Conservation (phyloP, 1,140 invertebrate species). For the Brevipalpus yothersi region DNA sequence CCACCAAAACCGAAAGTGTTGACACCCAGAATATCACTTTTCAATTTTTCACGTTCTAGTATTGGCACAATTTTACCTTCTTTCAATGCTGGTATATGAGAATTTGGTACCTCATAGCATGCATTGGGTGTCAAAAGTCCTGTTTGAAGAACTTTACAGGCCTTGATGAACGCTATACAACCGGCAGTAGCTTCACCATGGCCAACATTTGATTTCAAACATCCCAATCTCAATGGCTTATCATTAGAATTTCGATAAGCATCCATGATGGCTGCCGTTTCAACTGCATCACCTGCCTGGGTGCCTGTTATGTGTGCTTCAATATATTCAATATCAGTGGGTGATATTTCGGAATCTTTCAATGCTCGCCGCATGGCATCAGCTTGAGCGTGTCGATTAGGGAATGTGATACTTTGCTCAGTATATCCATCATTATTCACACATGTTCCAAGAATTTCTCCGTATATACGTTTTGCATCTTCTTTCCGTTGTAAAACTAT, state of each 20-base stretch:
- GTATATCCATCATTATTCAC: slow-evolving; percentile 31
- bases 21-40: slow-evolving; percentile 35
- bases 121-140: slow-evolving; percentile 66
- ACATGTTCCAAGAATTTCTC: slow-evolving; percentile 37
- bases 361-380: slow-evolving; percentile 18
- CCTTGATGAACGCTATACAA: slow-evolving; percentile 59
- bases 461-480: slow-evolving; percentile 43
- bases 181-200: slow-evolving; percentile 67
- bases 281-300: neutral
- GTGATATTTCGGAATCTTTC: slow-evolving; percentile 18
- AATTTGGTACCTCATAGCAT: slow-evolving; percentile 61
- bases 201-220: slow-evolving; percentile 76
- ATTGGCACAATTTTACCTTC: slow-evolving; percentile 55
- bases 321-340: slow-evolving; percentile 18
- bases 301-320: slow-evolving; percentile 23
- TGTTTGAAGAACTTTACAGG: slow-evolving; percentile 63
- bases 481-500: slow-evolving; percentile 25
- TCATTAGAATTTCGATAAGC: slow-evolving; percentile 15
- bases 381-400: slow-evolving; percentile 18
- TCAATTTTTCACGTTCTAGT: slow-evolving; percentile 5
- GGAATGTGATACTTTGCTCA: slow-evolving; percentile 21
- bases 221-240: slow-evolving; percentile 55
- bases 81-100: slow-evolving; percentile 54
- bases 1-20: slow-evolving; percentile 25
- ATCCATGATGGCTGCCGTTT: neutral